Evolutionary conservation across 37 sponge, comb jelly and placozoan species (phyloP), one percentile per base, ranked within the genome.

Genomic region (Cliona cf. orientalis): DNA sequence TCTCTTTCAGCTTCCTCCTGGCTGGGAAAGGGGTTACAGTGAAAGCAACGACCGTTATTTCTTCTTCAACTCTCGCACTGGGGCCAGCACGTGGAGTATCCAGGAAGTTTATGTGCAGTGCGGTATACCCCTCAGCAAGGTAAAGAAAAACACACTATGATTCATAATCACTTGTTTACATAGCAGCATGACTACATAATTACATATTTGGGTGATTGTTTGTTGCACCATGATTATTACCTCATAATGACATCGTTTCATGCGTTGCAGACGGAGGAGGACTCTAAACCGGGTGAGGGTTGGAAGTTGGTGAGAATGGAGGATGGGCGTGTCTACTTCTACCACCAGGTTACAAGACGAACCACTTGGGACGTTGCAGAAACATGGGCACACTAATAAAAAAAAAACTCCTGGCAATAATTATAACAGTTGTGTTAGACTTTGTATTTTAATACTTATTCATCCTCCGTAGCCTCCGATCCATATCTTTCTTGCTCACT

Each of bases 301-400:
- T 91, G 91, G 91, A 22, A 80, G 68, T 44, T 69, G 40, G 83
- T 75, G 31, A 46, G 43, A 25, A 85, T 53, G 4, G 68, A 78
- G 29, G 83, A 86, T 39, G 91, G 87, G 4, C 71, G 69, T 2
- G 61, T 77, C 17, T 91, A 91, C 60, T 91, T 82, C 42, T 91
- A 82, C 46, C 74, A 91, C 53, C 43, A 66, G 4, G 53, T 34
- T n/a, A 82, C 87, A 42, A 65, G 83, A 43, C 71, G 63, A 7
- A 82, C 91, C 3, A 84, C 91, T 2, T 91, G 91, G 91, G 75
- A 86, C 26, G 45, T 86, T 1, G 39, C 59, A 25, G 87, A 91
- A 53, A 91, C 91, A 26, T 78, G 62, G 49, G 29, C 76, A 72
- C 70, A 66, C 71, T 5, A 33, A 36, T 28, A 76, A 34, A 33